phyloP scores from a whole-genome alignment of 2,113 vertebrate species.

The Percopsis transmontana region DNA sequence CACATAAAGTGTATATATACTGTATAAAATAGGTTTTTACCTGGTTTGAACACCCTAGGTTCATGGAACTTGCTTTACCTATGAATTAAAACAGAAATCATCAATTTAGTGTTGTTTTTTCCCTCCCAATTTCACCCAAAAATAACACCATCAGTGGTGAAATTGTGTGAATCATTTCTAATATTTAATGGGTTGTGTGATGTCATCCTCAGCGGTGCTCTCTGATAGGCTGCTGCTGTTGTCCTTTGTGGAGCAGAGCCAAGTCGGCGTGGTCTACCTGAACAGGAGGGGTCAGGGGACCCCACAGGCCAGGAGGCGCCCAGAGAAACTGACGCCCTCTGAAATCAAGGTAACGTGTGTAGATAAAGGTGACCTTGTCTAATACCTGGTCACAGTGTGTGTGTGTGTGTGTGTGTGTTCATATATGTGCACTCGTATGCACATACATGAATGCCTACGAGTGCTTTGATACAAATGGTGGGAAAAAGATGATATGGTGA shows the following conservation, averaged over 20 bases:
- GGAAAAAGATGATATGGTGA: too few species aligned
- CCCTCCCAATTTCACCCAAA: neutral
- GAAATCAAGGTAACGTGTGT: slow-evolving; percentile 85
- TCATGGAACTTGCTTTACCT: neutral
- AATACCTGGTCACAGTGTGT: neutral
- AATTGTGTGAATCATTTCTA: slow-evolving; percentile 4
- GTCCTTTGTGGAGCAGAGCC: slow-evolving; percentile 88
- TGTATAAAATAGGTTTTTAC: neutral
- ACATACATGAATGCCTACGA: neutral
- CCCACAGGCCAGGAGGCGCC: slow-evolving; percentile 76
- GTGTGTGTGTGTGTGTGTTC: neutral
- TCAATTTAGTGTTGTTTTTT: too few species aligned
- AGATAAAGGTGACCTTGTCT: slow-evolving; percentile 1
- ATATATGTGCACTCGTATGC: neutral
- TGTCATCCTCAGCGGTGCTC: slow-evolving; percentile 83
- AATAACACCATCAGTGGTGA: neutral
- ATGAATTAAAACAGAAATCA: too few species aligned
- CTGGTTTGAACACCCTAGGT: neutral
- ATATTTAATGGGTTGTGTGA: slow-evolving; percentile 14
- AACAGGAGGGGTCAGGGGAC: slow-evolving; percentile 82
- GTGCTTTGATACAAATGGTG: neutral
- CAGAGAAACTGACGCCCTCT: slow-evolving; percentile 88
- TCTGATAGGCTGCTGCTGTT: slow-evolving; percentile 89
- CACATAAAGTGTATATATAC: neutral
- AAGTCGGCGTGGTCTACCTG: slow-evolving; percentile 89